These are phyloP conservation scores for Cyclina sinensis DNA, from an alignment of 1,140 invertebrate species.

Conservation along the genomic window DNA sequence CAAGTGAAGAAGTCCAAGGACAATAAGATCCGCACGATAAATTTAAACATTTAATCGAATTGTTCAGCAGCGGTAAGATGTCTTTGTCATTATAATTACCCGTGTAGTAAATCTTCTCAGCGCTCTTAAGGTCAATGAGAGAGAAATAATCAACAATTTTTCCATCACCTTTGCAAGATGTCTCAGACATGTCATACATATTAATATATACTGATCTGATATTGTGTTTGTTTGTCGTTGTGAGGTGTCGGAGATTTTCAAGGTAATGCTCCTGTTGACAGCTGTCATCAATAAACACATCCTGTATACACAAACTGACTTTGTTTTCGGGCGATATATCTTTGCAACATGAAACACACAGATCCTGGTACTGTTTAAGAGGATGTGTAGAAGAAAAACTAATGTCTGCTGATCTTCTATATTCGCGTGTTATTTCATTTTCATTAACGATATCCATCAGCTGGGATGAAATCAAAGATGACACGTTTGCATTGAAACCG, in stretches of 20 bases:
- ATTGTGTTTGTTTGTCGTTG: not conserved
- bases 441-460: not conserved
- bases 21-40: not conserved
- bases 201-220: not conserved
- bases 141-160: not conserved
- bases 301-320: not conserved
- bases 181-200: not conserved
- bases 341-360: not conserved
- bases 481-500: not conserved
- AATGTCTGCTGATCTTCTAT: too few relatives aligned
- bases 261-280: not conserved
- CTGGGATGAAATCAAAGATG: not conserved
- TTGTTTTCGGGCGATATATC: not conserved
- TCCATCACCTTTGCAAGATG: not conserved
- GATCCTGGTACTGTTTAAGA: too few relatives aligned
- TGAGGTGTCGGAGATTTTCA: not conserved
- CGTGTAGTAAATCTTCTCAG: not conserved
- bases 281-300: not conserved
- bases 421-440: not conserved
- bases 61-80: not conserved
- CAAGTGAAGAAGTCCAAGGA: not conserved
- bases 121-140: not conserved
- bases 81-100: not conserved
- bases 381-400: too few relatives aligned
- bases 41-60: not conserved